These are phyloP conservation scores for Trisateles emortualis DNA, from an alignment of 2,888 invertebrate species.

Conservation along the genomic window DNA sequence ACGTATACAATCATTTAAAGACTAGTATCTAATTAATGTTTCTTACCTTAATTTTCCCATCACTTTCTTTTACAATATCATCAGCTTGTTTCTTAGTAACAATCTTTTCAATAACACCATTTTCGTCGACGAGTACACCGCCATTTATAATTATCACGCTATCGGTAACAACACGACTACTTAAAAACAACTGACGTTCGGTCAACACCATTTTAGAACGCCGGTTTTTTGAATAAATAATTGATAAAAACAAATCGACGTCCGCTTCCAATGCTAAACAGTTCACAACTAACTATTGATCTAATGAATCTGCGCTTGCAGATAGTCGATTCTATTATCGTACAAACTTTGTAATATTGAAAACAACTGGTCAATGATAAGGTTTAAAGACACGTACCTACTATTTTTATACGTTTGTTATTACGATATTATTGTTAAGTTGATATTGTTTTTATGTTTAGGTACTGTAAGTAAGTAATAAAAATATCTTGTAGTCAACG, in stretches of 20 bases:
- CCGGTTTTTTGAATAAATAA: slow-evolving; percentile 24
- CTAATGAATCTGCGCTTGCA: slow-evolving; percentile 32
- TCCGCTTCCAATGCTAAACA: slow-evolving; percentile 45
- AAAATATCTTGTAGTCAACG: too few species aligned
- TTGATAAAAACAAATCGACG: slow-evolving; percentile 40
- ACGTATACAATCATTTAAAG: too few species aligned
- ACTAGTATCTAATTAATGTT: background rate
- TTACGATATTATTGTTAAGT: background rate
- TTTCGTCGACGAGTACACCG: slow-evolving; percentile 86
- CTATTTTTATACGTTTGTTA: background rate
- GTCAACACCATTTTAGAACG: slow-evolving; percentile 57
- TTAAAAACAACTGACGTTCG: slow-evolving; percentile 75
- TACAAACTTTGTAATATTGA: slow-evolving; percentile 39
- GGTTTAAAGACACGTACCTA: slow-evolving; percentile 6
- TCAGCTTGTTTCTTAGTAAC: slow-evolving; percentile 79
- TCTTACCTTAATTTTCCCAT: slow-evolving; percentile 84
- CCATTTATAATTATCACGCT: slow-evolving; percentile 82
- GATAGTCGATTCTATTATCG: slow-evolving; percentile 38
- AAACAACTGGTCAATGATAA: slow-evolving; percentile 44
- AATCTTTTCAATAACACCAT: slow-evolving; percentile 87
- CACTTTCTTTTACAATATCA: slow-evolving; percentile 74
- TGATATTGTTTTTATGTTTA: too few species aligned
- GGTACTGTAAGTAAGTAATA: too few species aligned
- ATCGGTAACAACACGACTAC: slow-evolving; percentile 83
- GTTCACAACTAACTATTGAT: slow-evolving; percentile 51